A percentile compares a stretch with the other conserved stretches of the same genome.
phyloP scores from a whole-genome alignment of 2,797 vertebrate species.

The Halcyon leucocephala region DNA sequence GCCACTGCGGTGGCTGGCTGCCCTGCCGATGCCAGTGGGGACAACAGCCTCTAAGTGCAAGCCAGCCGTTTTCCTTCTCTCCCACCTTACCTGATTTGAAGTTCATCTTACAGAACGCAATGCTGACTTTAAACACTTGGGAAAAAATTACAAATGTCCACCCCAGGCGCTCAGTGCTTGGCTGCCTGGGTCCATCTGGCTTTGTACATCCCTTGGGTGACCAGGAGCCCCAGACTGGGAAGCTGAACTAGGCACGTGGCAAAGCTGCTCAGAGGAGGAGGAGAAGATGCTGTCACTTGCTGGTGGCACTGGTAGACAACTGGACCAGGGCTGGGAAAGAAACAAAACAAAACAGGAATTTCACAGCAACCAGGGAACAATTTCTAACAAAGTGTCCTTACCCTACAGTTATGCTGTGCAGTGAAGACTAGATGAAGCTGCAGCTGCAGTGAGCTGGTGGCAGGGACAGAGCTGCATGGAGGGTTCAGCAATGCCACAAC shows the following conservation, averaged over 20 bases:
- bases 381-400: background rate
- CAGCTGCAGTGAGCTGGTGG: fast-evolving
- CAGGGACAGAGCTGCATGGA: background rate
- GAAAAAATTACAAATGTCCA: background rate
- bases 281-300: background rate
- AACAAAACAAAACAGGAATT: background rate
- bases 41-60: too few relatives aligned
- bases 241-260: fast-evolving
- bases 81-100: background rate
- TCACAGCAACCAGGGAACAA: background rate
- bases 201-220: background rate
- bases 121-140: background rate
- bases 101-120: background rate
- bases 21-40: too few relatives aligned
- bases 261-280: background rate
- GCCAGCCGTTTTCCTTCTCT: background rate
- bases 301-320: background rate
- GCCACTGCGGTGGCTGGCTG: too few relatives aligned
- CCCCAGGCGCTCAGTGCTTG: background rate
- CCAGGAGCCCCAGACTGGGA: background rate
- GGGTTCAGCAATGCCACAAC: fast-evolving
- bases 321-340: background rate
- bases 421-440: background rate
- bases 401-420: too few relatives aligned
- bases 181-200: background rate